Evolutionary conservation across 2,113 vertebrate species (phyloP).

Genomic region (Neotoma lepida): DNA sequence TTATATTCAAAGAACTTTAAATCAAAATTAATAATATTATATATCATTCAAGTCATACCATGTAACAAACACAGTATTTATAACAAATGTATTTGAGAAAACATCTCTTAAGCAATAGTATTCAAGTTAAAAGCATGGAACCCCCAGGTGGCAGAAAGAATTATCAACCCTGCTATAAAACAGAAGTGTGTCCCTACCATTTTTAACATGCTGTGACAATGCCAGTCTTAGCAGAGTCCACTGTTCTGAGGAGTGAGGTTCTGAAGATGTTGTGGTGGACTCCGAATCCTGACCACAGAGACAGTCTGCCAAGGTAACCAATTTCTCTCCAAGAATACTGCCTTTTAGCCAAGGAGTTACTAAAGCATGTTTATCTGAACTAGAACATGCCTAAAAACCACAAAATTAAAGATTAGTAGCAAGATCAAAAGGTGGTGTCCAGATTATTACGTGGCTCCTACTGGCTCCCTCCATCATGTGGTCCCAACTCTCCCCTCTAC

Average conservation of each 20-base stretch:
- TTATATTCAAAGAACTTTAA: slow-evolving; percentile 27
- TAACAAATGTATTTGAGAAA: slow-evolving; percentile 25
- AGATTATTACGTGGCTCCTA: background rate
- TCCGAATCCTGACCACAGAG: slow-evolving; percentile 88
- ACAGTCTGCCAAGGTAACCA: slow-evolving; percentile 89
- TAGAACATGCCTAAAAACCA: slow-evolving; percentile 89
- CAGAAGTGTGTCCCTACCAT: background rate
- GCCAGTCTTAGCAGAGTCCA: slow-evolving; percentile 94
- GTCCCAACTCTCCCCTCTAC: background rate
- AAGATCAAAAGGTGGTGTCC: background rate
- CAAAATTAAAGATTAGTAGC: slow-evolving; percentile 64
- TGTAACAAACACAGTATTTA: background rate
- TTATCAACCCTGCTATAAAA: slow-evolving; percentile 68
- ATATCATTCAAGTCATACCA: slow-evolving; percentile 11
- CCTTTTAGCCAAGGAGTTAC: slow-evolving; percentile 93
- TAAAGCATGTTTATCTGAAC: slow-evolving; percentile 85
- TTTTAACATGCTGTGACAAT: slow-evolving; percentile 90
- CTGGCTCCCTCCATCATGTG: background rate
- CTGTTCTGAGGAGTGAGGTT: slow-evolving; percentile 85
- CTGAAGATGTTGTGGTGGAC: slow-evolving; percentile 66
- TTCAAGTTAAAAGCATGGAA: background rate
- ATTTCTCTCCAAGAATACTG: slow-evolving; percentile 89
- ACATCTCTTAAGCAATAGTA: background rate
- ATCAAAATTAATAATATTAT: slow-evolving; percentile 26
- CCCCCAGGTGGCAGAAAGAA: background rate